Base-by-base conservation (phyloP, 2,797 vertebrate genomes). In the Anolis apletophallus region DNA sequence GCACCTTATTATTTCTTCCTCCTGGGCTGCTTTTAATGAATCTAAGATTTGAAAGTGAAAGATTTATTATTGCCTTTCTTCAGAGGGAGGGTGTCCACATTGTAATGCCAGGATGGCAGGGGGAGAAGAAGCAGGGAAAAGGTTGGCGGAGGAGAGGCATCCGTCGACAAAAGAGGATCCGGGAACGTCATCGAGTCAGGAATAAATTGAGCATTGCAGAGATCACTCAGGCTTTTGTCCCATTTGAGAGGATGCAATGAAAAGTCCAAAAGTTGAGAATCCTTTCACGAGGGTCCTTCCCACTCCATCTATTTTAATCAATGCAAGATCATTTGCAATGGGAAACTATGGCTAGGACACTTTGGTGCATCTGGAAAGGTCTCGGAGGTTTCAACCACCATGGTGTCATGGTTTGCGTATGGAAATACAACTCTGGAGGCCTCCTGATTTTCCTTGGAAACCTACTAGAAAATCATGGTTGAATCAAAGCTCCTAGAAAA, bases 61-160 rank as follows among this genome's bases (percentile, higher is more conserved):
- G 96, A 96, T 96, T 96, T 96, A 96, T 96, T 96, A 96, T 97
- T 95, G 88, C 91, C 93, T 92, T 95, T 93, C 93, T 92, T 95
- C 93, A 71, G 1, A 86, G 88, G 93, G 89, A 94, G 82, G 88
- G 78, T 34, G 93, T 90, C 68, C 91, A 93, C 90, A 89, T 84
- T 50, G 61, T 83, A 82, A 83, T 71, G 91, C 71, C 72, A 80
- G 57, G 40, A 54, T 40, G 26, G 29, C 64, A 79, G 55, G 69
- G 64, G 67, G 26, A n/a, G 12, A 59, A 57, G 19, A 86, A 91
- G 92, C 83, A 93, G 91, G 40, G 23, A n/a, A n/a, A 7, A 21
- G 68, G 85, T 21, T 16, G 79, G n/a, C 32, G 83, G 17, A 40
- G 26, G 29, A 7, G 13, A 78, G 88, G 46, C 90, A 93, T 85